These are phyloP conservation scores for Pomacea canaliculata DNA, from an alignment of 2,888 invertebrate species.

Conservation along the genomic window DNA sequence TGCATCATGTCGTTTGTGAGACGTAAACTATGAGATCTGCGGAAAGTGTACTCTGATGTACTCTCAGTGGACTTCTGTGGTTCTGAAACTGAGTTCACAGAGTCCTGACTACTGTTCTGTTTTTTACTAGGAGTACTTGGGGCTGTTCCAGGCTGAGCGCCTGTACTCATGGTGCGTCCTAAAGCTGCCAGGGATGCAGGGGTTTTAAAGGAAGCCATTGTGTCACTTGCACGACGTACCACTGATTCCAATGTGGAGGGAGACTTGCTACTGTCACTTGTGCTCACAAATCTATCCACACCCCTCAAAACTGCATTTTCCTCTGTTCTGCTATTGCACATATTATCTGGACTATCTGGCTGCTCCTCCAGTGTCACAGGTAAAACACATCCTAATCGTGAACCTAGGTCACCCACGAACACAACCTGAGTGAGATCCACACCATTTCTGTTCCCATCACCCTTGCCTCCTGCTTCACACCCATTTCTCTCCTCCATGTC, in stretches of 20 bases:
- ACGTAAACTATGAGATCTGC: slow-evolving; percentile 40
- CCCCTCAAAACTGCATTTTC: neutral
- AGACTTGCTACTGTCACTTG: neutral
- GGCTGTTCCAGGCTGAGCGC: neutral
- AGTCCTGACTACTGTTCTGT: slow-evolving; percentile 41
- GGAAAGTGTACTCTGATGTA: slow-evolving; percentile 35
- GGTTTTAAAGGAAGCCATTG: neutral
- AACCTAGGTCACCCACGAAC: neutral
- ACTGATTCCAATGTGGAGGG: neutral
- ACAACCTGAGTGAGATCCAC: neutral
- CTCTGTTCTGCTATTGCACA: neutral
- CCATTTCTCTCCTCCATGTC: neutral
- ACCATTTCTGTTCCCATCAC: neutral
- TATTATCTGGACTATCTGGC: neutral
- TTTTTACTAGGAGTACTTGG: slow-evolving; percentile 16
- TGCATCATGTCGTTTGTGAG: slow-evolving; percentile 25
- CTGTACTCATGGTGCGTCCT: slow-evolving; percentile 52
- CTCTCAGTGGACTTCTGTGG: slow-evolving; percentile 23
- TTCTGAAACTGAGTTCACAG: slow-evolving; percentile 7
- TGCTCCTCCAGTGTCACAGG: neutral
- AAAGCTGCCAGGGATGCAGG: slow-evolving; percentile 39
- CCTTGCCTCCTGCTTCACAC: neutral
- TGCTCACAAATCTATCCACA: neutral
- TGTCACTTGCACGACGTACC: too few species aligned
- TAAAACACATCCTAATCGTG: too few species aligned